Conservation (phyloP, 2,113 vertebrate genomes). For the Etia nguti region DNA sequence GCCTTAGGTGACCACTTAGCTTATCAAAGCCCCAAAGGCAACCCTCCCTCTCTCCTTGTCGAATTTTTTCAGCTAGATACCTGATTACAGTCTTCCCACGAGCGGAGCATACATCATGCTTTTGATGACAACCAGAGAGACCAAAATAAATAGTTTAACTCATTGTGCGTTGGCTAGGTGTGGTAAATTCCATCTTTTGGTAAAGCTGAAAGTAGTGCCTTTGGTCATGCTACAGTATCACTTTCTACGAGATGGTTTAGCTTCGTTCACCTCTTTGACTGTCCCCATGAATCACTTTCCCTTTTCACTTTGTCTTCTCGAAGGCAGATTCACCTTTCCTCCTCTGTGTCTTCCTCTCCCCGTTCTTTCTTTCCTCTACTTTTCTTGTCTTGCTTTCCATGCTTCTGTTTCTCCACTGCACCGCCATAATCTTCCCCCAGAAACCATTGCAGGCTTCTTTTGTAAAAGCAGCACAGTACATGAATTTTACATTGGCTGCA, state of each 20-base stretch:
- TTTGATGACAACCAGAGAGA: neutral
- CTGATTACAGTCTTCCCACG: neutral
- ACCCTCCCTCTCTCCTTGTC: neutral
- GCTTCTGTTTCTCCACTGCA: neutral
- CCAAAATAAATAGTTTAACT: neutral
- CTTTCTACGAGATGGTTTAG: neutral
- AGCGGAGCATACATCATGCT: neutral
- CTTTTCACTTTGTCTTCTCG: neutral
- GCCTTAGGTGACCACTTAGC: neutral
- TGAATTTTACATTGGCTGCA: slow-evolving; percentile 55
- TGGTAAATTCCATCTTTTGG: neutral
- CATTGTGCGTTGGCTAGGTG: neutral
- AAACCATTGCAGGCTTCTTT: slow-evolving; percentile 27
- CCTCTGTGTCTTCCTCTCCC: neutral
- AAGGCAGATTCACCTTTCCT: neutral
- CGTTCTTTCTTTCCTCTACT: neutral
- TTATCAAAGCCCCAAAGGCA: too few relatives aligned
- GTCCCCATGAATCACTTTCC: neutral
- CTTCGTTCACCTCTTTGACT: neutral
- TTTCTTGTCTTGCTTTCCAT: neutral
- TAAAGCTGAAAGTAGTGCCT: neutral
- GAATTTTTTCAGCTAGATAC: neutral
- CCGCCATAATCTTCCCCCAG: slow-evolving; percentile 8
- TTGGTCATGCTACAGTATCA: neutral
- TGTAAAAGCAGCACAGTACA: slow-evolving; percentile 21